A percentile compares a stretch with the other conserved stretches of the same genome.
Conservation (phyloP, 1,140 invertebrate species). For the Achroia grisella region DNA sequence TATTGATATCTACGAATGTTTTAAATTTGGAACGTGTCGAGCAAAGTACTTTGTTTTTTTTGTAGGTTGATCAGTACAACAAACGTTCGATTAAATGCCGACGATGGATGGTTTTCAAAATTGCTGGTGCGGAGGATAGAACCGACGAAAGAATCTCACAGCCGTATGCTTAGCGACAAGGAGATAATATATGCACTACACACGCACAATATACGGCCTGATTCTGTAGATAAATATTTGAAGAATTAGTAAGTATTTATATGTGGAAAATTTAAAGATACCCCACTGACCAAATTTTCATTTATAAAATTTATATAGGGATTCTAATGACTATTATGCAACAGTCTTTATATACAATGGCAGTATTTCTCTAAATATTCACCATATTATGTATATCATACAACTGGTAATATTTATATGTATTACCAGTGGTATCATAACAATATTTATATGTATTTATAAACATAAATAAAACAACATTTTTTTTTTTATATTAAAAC, state of each 20-base stretch:
- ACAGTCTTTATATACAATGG: constrained; percentile 49
- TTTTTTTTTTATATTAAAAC: no score
- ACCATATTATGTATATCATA: no score
- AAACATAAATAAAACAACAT: no score
- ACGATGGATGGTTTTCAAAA: constrained; percentile 92
- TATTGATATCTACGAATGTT: constrained; percentile 15
- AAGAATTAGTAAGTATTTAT: constrained; percentile 88
- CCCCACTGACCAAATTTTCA: no score
- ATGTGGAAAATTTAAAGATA: constrained; percentile 19
- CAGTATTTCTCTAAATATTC: no score
- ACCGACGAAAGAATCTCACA: constrained; percentile 96
- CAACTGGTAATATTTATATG: no score
- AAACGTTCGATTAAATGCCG: constrained; percentile 65
- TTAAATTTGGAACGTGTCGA: constrained; percentile 32
- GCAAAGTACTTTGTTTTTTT: constrained; percentile 31
- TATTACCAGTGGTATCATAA: no score
- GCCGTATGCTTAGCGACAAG: constrained; percentile 94
- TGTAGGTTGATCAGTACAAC: constrained; percentile 62
- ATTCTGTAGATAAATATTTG: constrained; percentile 88
- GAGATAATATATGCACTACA: constrained; percentile 95
- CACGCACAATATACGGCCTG: constrained; percentile 94
- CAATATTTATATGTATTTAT: no score
- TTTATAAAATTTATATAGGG: no score
- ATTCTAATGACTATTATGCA: constrained; percentile 45
- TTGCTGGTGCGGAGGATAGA: constrained; percentile 92